Base-by-base conservation (phyloP, 2,797 vertebrate genomes). In the Alfaro cultratus region DNA sequence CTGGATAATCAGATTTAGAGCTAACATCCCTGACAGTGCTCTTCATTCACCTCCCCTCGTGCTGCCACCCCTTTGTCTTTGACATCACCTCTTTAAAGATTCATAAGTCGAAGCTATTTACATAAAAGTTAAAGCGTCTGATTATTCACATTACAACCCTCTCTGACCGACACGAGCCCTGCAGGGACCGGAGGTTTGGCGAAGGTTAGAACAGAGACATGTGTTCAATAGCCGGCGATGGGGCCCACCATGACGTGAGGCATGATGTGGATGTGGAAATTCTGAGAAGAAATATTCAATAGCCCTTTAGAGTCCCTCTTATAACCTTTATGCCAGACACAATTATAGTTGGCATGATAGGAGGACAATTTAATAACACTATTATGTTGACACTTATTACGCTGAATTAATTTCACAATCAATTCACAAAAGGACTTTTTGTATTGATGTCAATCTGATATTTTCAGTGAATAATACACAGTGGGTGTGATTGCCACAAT, bases 81-180 rank as follows among this genome's bases (percentile, higher is more conserved):
- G 93, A 93, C 91, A 94, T 94, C 88, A 93, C 90, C 93, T 94
- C 91, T 94, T 96, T 95, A 96, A 95, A 95, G 91, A 95, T 95
- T 96, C 94, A 96, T 95, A 92, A 94, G 87, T 80, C 75, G 0
- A 83, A 80, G 77, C 80, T 82, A 94, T 96, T 95, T 95, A 92
- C 95, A 96, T 96, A 92, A 95, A 94, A 91, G 90, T 93, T 94
- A 92, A 95, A 95, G 93, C 86, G 83, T 83, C 92, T 95, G 92
- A 96, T 95, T 95, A 93, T 94, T 95, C 79, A 77, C 91, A 93
- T 95, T 95, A 95, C 93, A 95, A 92, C 93, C 91, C 91, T 90
- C 88, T 94, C 87, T 93, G 93, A 93, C 93, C 93, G 76, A 84
- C 82, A 74, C 49, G 75, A 91, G 82, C 89, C 93, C 94, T 89